Conservation (phyloP, 2,888 invertebrate species). For the Philhelius pedissequus region DNA sequence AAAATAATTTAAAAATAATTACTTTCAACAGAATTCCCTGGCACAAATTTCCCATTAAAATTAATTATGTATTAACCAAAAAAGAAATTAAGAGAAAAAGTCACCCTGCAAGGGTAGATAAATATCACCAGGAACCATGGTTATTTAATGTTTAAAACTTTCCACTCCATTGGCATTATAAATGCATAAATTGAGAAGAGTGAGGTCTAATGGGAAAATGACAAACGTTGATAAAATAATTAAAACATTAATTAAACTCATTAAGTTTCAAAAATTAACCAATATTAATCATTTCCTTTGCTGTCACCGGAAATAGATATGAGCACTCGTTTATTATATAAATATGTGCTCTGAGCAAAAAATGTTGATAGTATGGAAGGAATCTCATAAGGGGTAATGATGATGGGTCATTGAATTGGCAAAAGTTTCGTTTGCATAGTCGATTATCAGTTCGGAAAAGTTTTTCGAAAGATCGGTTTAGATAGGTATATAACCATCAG, state of each 20-base stretch:
- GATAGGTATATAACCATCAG: no score
- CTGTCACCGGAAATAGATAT: neutral
- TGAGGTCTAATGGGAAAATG: neutral
- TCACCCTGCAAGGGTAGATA: neutral
- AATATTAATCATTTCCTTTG: conserved; percentile 38
- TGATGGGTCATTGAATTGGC: no score
- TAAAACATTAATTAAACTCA: conserved; percentile 9
- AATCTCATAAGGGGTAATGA: no score
- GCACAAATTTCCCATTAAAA: conserved; percentile 53
- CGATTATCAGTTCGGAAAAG: no score
- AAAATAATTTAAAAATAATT: conserved; percentile 1
- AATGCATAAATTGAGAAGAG: neutral
- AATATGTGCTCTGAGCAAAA: neutral
- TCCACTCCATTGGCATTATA: conserved; percentile 11
- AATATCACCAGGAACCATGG: neutral
- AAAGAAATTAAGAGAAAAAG: neutral
- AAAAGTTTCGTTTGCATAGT: no score
- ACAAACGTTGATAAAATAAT: conserved; percentile 29
- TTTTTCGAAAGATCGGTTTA: no score
- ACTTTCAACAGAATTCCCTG: conserved; percentile 34
- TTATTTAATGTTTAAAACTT: conserved; percentile 21
- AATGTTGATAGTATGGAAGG: no score
- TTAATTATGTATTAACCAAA: conserved; percentile 44
- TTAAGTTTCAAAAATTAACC: conserved; percentile 35
- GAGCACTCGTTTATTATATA: neutral